Conservation (phyloP, 2,113 vertebrate genomes). For the Petaurus breviceps region DNA sequence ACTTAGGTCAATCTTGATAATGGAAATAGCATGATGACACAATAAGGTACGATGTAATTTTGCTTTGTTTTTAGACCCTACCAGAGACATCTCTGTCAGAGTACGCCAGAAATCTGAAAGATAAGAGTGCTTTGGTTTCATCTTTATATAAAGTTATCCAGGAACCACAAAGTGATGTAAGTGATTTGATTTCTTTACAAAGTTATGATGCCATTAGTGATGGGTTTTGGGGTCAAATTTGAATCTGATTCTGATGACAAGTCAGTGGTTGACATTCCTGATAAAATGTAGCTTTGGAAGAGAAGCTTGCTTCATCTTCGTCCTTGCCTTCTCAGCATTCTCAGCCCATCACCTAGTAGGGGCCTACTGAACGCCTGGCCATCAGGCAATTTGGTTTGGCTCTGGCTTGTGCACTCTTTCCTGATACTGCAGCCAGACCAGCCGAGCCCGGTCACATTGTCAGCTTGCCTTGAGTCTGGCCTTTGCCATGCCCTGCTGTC, state of each 20-base stretch:
- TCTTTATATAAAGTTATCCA: slow-evolving; percentile 98
- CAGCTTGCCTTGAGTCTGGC: too few relatives aligned
- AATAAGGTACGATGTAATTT: slow-evolving; percentile 42
- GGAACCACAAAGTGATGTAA: slow-evolving; percentile 97
- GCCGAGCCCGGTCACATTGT: not conserved
- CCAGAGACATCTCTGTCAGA: slow-evolving; percentile 93
- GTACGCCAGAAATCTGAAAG: slow-evolving; percentile 93
- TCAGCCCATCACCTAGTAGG: not conserved
- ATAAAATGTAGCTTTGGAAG: not conserved
- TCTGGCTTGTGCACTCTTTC: not conserved
- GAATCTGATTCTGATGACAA: not conserved
- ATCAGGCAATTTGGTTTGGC: not conserved
- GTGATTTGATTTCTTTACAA: slow-evolving; percentile 62
- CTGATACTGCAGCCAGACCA: not conserved
- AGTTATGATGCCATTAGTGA: slow-evolving; percentile 13
- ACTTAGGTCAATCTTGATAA: slow-evolving; percentile 30
- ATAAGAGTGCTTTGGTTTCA: slow-evolving; percentile 92
- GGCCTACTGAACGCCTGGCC: not conserved
- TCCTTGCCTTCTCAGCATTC: not conserved
- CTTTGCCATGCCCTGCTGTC: too few relatives aligned
- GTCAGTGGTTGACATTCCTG: not conserved
- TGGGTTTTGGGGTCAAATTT: not conserved
- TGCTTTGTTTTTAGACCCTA: slow-evolving; percentile 88
- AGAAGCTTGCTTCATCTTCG: not conserved
- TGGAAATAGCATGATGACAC: not conserved